These are phyloP conservation scores for Coenobita brevimanus DNA, from an alignment of 1,140 invertebrate species.

Conservation along the genomic window DNA sequence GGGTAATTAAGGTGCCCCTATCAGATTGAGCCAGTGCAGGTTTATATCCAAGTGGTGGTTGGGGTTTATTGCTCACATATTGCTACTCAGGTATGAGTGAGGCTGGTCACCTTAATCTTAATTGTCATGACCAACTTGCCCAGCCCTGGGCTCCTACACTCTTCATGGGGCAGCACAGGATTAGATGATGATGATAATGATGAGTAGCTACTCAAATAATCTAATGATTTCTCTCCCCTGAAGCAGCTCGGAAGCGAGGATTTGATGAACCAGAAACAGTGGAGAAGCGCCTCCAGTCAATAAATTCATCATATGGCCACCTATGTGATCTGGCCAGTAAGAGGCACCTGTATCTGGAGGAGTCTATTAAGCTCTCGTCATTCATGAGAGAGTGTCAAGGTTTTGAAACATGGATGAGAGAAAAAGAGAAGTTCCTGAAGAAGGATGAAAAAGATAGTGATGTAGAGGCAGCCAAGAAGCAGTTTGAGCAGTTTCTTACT, in stretches of 20 bases:
- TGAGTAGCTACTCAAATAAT: background rate
- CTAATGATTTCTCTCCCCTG: constrained; percentile 72
- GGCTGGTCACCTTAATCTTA: too few species aligned
- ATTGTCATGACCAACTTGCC: too few species aligned
- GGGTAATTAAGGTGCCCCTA: too few species aligned
- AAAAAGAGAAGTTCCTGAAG: constrained; percentile 92
- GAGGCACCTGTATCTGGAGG: constrained; percentile 88
- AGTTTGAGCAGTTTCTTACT: constrained; percentile 96
- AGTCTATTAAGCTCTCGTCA: constrained; percentile 92
- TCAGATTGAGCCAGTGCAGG: too few species aligned
- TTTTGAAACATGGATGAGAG: constrained; percentile 97
- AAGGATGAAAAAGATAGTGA: constrained; percentile 89
- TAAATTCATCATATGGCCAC: constrained; percentile 87
- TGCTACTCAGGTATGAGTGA: too few species aligned
- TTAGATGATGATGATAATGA: background rate
- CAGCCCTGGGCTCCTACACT: too few species aligned
- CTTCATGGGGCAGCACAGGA: too few species aligned
- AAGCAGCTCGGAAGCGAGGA: constrained; percentile 71
- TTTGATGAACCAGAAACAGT: constrained; percentile 84
- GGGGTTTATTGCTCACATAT: too few species aligned
- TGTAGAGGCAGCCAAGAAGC: constrained; percentile 94
- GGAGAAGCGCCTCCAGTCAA: constrained; percentile 85
- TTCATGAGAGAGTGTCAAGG: constrained; percentile 99
- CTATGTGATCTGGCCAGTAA: constrained; percentile 85
- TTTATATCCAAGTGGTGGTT: too few species aligned